A percentile compares a stretch with the other conserved stretches of the same genome.
phyloP scores from a whole-genome alignment of 2,888 invertebrate species.

The Nineta flava region DNA sequence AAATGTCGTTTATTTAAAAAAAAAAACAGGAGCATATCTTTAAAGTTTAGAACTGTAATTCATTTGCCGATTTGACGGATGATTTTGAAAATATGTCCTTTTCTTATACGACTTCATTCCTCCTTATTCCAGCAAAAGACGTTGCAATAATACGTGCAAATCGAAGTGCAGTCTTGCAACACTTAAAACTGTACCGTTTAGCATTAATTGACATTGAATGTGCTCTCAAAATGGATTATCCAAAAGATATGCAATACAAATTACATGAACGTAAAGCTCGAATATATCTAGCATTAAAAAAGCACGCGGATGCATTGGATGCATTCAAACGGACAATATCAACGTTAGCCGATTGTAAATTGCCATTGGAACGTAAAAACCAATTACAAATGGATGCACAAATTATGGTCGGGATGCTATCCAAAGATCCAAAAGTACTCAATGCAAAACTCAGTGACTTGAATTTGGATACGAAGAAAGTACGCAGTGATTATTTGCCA shows the following conservation, averaged over 20 bases:
- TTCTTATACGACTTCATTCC: slow-evolving; percentile 12
- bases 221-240: slow-evolving; percentile 48
- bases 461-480: slow-evolving; percentile 16
- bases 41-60: too few relatives aligned
- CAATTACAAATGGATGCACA: slow-evolving; percentile 50
- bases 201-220: slow-evolving; percentile 56
- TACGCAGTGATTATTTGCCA: slow-evolving; percentile 20
- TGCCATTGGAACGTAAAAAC: slow-evolving; percentile 36
- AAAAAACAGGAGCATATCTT: too few relatives aligned
- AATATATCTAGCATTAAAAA: slow-evolving; percentile 50
- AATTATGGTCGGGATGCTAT: slow-evolving; percentile 51
- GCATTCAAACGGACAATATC: slow-evolving; percentile 53
- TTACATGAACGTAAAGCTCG: slow-evolving; percentile 57
- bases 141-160: slow-evolving; percentile 59
- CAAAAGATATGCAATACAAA: slow-evolving; percentile 56
- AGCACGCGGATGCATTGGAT: slow-evolving; percentile 42
- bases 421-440: slow-evolving; percentile 23
- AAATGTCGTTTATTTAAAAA: too few relatives aligned
- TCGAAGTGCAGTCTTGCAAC: slow-evolving; percentile 64
- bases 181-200: slow-evolving; percentile 47
- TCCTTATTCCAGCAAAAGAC: slow-evolving; percentile 33
- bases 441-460: slow-evolving; percentile 13
- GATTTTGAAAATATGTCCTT: neutral
- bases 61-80: neutral
- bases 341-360: slow-evolving; percentile 46